These are phyloP conservation scores for Megalops atlanticus DNA, from an alignment of 2,113 vertebrate genomes.

Conservation along the genomic window DNA sequence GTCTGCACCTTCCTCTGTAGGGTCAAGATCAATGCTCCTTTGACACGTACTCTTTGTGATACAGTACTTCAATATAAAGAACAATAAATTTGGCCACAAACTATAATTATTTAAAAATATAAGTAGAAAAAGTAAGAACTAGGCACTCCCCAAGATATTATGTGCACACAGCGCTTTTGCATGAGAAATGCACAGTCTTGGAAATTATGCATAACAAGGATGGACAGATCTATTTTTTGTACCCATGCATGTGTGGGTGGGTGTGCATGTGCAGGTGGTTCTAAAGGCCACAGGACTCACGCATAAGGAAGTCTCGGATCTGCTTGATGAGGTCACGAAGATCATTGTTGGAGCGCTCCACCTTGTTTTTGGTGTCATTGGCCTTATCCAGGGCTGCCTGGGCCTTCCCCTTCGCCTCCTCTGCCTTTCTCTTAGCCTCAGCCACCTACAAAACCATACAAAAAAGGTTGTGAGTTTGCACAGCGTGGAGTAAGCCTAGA, in stretches of 20 bases:
- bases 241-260: neutral
- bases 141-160: neutral
- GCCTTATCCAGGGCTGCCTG: conserved; percentile 87
- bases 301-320: conserved; percentile 90
- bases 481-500: neutral
- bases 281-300: conserved; percentile 71
- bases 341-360: conserved; percentile 89
- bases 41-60: neutral
- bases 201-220: neutral
- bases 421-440: conserved; percentile 84
- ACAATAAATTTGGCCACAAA: neutral
- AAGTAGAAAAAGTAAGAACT: neutral
- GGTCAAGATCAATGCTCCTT: conserved; percentile 27
- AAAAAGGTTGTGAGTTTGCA: neutral
- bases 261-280: neutral
- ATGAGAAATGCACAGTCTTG: neutral
- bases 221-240: neutral
- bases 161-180: neutral
- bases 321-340: conserved; percentile 91
- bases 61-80: neutral
- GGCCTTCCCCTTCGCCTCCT: conserved; percentile 80
- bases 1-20: conserved; percentile 90
- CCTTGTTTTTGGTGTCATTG: conserved; percentile 80
- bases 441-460: conserved; percentile 71
- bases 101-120: too few species aligned